Percentiles rank a stretch among this genome's conserved stretches.
Evolutionary conservation across 2,888 invertebrate genomes (phyloP).

Genomic region (Macrosiphum euphorbiae): DNA sequence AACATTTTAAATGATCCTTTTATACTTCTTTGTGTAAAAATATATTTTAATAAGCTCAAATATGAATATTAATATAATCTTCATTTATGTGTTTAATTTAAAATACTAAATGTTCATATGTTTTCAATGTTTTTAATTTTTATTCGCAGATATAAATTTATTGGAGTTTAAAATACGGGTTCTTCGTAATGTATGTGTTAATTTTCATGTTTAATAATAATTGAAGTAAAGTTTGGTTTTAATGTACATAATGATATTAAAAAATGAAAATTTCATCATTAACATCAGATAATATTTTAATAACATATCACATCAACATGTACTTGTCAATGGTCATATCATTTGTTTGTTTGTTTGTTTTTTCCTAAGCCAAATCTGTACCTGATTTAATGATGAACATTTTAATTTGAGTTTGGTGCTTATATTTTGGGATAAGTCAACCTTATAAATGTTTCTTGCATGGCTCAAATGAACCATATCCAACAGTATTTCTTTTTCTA

Average conservation of each 20-base stretch:
- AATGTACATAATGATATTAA: not conserved
- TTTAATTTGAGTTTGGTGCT: conserved; percentile 51
- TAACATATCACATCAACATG: conserved; percentile 55
- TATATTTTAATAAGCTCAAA: conserved; percentile 13
- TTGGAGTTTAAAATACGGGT: not conserved
- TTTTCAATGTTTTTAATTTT: not conserved
- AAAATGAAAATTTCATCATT: conserved; percentile 11
- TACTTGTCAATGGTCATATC: conserved; percentile 51
- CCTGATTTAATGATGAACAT: conserved; percentile 43
- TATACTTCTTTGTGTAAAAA: not conserved
- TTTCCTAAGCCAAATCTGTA: conserved; percentile 42
- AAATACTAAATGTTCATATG: not conserved
- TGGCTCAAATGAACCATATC: conserved; percentile 58
- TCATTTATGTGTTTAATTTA: not conserved
- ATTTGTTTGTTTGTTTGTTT: conserved; percentile 10
- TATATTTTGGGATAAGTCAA: conserved; percentile 36
- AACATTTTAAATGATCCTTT: not conserved
- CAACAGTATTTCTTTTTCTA: conserved; percentile 56
- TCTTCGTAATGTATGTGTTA: not conserved
- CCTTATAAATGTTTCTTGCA: conserved; percentile 44
- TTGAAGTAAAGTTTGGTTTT: not conserved
- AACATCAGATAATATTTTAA: conserved; percentile 25
- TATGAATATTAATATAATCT: conserved; percentile 1
- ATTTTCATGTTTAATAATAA: not conserved
- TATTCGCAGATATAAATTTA: not conserved